These are phyloP conservation scores for Ochotona princeps DNA, from an alignment of 2,113 vertebrate species.

Conservation along the genomic window DNA sequence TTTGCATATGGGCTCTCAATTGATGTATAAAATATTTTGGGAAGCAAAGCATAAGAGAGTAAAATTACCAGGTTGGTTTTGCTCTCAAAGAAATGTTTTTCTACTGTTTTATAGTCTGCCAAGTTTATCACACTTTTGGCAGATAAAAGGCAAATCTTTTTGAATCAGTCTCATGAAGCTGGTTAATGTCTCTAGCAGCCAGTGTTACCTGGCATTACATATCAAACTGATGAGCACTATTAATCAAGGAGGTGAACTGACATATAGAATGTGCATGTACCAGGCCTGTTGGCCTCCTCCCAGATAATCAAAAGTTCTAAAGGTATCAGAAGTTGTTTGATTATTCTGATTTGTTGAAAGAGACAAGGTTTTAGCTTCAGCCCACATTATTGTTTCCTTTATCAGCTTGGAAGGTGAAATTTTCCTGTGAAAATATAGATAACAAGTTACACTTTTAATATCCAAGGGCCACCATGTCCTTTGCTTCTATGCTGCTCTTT, in stretches of 20 bases:
- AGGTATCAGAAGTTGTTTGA: background rate
- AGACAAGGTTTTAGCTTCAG: slow-evolving; percentile 28
- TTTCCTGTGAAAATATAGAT: background rate
- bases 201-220: slow-evolving; percentile 54
- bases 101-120: slow-evolving; percentile 66
- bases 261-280: slow-evolving; percentile 18
- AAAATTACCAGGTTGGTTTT: slow-evolving; percentile 74
- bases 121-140: slow-evolving; percentile 64
- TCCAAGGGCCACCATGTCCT: background rate
- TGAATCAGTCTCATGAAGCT: slow-evolving; percentile 48
- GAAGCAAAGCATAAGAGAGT: slow-evolving; percentile 68
- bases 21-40: slow-evolving; percentile 71
- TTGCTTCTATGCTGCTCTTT: background rate
- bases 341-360: background rate
- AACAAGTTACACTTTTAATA: background rate
- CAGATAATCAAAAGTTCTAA: slow-evolving; percentile 28
- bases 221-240: slow-evolving; percentile 49
- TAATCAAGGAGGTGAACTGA: slow-evolving; percentile 57
- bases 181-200: slow-evolving; percentile 38
- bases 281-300: background rate
- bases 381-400: background rate
- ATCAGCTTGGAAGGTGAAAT: background rate
- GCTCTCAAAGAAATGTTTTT: slow-evolving; percentile 62
- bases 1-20: slow-evolving; percentile 57
- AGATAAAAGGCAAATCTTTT: slow-evolving; percentile 41